Conservation (phyloP, 2,113 vertebrate species). For the Hemibagrus wyckioides region DNA sequence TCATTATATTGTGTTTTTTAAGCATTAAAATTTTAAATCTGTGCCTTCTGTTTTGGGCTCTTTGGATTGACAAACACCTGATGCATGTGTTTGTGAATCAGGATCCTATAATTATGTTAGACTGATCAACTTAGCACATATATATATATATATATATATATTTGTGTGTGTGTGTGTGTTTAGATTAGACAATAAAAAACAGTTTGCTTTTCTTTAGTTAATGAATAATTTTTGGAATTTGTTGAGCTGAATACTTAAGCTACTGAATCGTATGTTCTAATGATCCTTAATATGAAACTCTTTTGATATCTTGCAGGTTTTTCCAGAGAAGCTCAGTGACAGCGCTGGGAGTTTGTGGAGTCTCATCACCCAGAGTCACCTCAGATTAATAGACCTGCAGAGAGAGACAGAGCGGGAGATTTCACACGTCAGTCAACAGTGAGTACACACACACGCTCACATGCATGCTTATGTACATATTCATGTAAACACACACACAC, state of each 20-base stretch:
- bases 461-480: neutral
- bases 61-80: neutral
- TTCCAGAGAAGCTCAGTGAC: conserved; percentile 34
- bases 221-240: neutral
- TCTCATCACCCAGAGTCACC: conserved; percentile 59
- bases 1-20: conserved; percentile 46
- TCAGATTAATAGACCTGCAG: conserved; percentile 63
- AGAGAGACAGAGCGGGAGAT: conserved; percentile 69
- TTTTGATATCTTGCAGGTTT: neutral
- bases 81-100: conserved; percentile 4
- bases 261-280: neutral
- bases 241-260: neutral
- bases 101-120: neutral
- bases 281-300: neutral
- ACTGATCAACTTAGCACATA: neutral
- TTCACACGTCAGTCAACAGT: conserved; percentile 58
- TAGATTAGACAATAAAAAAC: neutral
- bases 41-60: conserved; percentile 11
- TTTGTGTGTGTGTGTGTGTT: neutral
- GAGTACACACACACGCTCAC: conserved; percentile 33
- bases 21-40: conserved; percentile 13
- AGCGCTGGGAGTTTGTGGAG: conserved; percentile 45
- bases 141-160: neutral
- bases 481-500: neutral
- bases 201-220: too few species aligned